Percentiles rank a stretch among this genome's conserved stretches.
Conservation (phyloP, 2,113 vertebrate species). For the Cavia aperea region DNA sequence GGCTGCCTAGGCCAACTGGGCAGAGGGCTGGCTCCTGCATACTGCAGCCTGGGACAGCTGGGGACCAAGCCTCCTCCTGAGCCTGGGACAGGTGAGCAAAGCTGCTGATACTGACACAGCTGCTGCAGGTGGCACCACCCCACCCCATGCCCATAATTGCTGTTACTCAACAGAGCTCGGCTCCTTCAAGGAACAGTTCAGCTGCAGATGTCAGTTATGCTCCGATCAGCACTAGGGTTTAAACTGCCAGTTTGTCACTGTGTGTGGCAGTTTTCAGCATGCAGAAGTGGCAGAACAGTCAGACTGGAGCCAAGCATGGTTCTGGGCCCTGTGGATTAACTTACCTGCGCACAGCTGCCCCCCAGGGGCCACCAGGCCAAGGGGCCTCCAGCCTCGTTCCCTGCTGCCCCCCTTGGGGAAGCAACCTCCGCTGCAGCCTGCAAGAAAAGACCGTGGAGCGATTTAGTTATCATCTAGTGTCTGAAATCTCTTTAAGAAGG, state of each 20-base stretch:
- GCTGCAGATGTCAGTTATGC: background rate
- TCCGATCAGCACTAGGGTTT: background rate
- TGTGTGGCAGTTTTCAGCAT: background rate
- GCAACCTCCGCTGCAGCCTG: background rate
- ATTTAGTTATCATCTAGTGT: background rate
- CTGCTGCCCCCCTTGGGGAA: background rate
- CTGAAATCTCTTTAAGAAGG: conserved; percentile 43
- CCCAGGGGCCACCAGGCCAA: background rate
- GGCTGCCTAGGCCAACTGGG: background rate
- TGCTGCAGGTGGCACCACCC: background rate
- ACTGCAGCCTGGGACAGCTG: background rate
- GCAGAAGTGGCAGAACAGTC: background rate
- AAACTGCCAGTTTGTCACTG: background rate
- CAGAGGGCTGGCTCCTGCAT: background rate
- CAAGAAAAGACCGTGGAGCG: background rate
- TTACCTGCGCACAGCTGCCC: background rate
- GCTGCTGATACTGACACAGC: background rate
- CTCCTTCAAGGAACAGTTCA: background rate
- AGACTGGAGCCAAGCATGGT: too few relatives aligned
- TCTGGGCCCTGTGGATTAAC: background rate
- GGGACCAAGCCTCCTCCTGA: background rate
- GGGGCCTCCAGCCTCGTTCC: background rate
- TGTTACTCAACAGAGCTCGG: background rate
- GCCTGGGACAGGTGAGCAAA: background rate
- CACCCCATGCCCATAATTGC: background rate